Evolutionary conservation across 1,140 invertebrate species (phyloP).

Genomic region (Hyposmocoma kahamanoa): DNA sequence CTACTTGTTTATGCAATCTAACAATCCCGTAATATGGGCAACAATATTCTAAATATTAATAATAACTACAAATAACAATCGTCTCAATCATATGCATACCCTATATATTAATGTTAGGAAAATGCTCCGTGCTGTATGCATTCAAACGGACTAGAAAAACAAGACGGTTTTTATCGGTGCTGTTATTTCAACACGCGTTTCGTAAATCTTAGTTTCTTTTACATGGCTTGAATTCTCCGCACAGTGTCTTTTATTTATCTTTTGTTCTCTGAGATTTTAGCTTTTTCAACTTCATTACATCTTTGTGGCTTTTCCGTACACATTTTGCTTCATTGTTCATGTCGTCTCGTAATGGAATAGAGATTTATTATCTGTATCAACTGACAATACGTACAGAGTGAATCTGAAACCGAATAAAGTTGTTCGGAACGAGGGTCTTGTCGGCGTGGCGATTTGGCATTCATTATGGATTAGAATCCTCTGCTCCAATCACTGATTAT

Average conservation of each 20-base stretch:
- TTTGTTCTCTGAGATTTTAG: background rate
- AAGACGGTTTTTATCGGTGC: no score
- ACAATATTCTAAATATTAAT: slow-evolving; percentile 31
- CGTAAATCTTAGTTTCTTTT: background rate
- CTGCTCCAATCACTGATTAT: slow-evolving; percentile 26
- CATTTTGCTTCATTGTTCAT: background rate
- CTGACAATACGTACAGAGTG: no score
- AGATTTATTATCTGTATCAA: no score
- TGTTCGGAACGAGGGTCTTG: background rate
- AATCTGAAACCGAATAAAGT: no score
- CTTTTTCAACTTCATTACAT: background rate
- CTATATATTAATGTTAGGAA: no score
- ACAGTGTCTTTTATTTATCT: background rate
- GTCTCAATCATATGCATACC: no score
- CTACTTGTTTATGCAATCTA: slow-evolving; percentile 52
- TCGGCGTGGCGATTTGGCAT: slow-evolving; percentile 2
- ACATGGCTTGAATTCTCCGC: no score
- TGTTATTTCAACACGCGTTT: no score
- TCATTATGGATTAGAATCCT: slow-evolving; percentile 21
- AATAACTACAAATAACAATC: slow-evolving; percentile 20
- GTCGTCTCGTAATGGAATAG: no score
- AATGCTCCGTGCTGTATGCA: no score
- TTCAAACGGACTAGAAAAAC: no score
- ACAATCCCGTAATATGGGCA: slow-evolving; percentile 25
- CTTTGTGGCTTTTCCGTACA: background rate